Conservation (phyloP, 2,888 invertebrate genomes). For the Hirudinaria manillensis region DNA sequence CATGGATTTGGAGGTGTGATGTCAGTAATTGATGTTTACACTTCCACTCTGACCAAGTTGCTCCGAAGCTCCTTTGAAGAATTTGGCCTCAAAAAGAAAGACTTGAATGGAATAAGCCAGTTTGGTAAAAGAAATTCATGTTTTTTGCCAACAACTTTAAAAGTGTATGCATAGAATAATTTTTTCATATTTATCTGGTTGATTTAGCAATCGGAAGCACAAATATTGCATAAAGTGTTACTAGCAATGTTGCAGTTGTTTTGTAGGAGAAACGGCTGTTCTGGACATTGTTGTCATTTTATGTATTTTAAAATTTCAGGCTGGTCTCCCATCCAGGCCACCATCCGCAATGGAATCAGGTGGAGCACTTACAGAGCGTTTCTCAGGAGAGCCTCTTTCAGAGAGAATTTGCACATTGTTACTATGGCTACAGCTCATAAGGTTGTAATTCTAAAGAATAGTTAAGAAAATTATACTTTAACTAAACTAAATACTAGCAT, state of each 20-base stretch:
- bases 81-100: constrained; percentile 38
- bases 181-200: too few relatives aligned
- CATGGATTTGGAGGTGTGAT: constrained; percentile 41
- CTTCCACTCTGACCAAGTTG: constrained; percentile 36
- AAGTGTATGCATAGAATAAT: too few relatives aligned
- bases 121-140: constrained; percentile 36
- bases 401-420: constrained; percentile 38
- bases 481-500: too few relatives aligned
- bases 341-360: constrained; percentile 38
- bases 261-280: too few relatives aligned
- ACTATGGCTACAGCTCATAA: constrained; percentile 37
- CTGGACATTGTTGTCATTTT: neutral
- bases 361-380: constrained; percentile 40
- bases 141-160: neutral
- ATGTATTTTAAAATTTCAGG: constrained; percentile 26
- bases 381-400: constrained; percentile 37
- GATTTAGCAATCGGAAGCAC: too few relatives aligned
- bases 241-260: too few relatives aligned
- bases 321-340: constrained; percentile 38
- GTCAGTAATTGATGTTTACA: constrained; percentile 37
- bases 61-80: constrained; percentile 37
- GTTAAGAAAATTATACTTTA: too few relatives aligned
- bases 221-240: too few relatives aligned
- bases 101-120: constrained; percentile 40
- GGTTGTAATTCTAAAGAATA: constrained; percentile 28